phyloP scores from a whole-genome alignment of 2,888 invertebrate genomes.

The Apotomis betuletana region DNA sequence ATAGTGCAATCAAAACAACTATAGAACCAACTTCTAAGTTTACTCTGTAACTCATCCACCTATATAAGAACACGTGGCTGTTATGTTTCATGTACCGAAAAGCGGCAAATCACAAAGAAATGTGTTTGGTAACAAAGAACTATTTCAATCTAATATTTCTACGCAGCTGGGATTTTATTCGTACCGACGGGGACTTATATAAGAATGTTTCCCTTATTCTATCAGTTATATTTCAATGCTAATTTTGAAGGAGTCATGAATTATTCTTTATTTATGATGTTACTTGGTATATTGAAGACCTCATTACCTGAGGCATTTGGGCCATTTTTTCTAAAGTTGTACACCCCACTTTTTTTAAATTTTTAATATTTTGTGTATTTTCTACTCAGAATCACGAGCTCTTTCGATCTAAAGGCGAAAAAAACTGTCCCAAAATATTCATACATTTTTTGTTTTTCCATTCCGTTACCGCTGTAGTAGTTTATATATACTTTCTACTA shows the following conservation, averaged over 20 bases:
- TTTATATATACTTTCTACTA: too few relatives aligned
- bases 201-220: constrained; percentile 25
- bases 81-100: constrained; percentile 51
- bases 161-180: constrained; percentile 41
- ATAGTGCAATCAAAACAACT: not conserved
- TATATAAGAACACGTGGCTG: constrained; percentile 51
- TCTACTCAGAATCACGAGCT: too few relatives aligned
- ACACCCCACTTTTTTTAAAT: too few relatives aligned
- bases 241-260: constrained; percentile 13
- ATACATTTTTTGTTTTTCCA: too few relatives aligned
- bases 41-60: constrained; percentile 23
- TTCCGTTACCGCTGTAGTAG: too few relatives aligned
- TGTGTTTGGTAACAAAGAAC: constrained; percentile 41
- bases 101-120: constrained; percentile 44
- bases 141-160: constrained; percentile 42
- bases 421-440: too few relatives aligned
- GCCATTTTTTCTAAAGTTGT: too few relatives aligned
- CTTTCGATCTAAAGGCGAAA: too few relatives aligned
- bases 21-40: not conserved
- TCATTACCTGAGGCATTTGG: too few relatives aligned
- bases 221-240: constrained; percentile 3
- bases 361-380: too few relatives aligned
- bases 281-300: not conserved
- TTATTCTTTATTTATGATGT: constrained; percentile 1
- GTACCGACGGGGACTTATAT: constrained; percentile 26